Base-by-base conservation (phyloP, 1,140 invertebrate genomes). In the Tribolium castaneum region DNA sequence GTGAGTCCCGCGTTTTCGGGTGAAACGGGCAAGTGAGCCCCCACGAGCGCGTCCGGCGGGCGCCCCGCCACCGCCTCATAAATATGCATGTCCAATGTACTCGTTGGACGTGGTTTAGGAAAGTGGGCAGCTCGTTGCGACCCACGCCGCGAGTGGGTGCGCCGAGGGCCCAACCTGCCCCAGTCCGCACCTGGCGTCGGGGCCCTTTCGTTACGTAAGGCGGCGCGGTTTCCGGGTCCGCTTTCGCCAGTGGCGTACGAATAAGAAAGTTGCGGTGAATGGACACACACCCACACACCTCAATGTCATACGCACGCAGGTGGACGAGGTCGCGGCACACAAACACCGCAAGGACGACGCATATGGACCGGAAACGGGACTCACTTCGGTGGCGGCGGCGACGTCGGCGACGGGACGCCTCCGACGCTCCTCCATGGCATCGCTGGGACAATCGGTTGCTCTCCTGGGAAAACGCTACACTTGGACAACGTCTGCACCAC, bases 211-310 rank as follows among this genome's bases (percentile, higher is more conserved):
- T 50, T 35, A 39, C 62, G 50, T 51, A 74, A 30, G 10, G 16
- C 16, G 14, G 12, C n/a, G 70, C 25, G 13, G 30, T 34, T 54
- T 74, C 51, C 51, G 51, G 51, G 51, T 52, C 9, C 54, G 54
- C 9, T 22, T 45, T 59, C 73, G 54, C 7, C 73, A n/a, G 59
- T 62, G 51, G 30, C 59, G 59, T n/a, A 52, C 73, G 52, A 73
- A 73, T 73, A 52, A 75, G 72, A 75, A 71, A 77, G 76, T 70
- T 34, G 62, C 70, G 77, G 76, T 80, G 78, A 78, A 77, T 84
- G 82, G 82, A 83, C 82, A 80, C 81, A 84, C 82, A 81, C 83
- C 81, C 83, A 83, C 84, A 83, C 82, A 80, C 78, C 78, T 82
- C 84, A 84, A 84, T 84, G 84, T 84, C 84, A 83, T 80, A 83